Conservation (phyloP, 2,113 vertebrate genomes). For the Leptosomus discolor region DNA sequence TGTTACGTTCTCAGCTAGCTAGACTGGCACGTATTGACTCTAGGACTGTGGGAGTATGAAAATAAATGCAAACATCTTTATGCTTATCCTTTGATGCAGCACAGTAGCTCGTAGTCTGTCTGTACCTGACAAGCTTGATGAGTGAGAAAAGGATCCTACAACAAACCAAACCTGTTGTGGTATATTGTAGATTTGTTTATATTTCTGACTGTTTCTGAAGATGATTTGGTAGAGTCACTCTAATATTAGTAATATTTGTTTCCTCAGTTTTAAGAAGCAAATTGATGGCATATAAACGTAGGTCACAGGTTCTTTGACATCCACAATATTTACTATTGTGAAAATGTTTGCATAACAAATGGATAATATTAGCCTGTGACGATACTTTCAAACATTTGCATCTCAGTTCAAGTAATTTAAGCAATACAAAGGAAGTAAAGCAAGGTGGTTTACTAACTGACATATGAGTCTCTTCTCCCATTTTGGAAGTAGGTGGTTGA, state of each 20-base stretch:
- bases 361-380: background rate
- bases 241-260: background rate
- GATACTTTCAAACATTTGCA: background rate
- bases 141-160: background rate
- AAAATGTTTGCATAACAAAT: background rate
- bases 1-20: accelerated
- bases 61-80: background rate
- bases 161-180: background rate
- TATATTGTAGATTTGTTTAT: background rate
- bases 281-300: background rate
- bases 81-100: background rate
- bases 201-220: background rate
- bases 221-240: background rate
- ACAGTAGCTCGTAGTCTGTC: background rate
- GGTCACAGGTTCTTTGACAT: background rate
- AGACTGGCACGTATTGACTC: background rate
- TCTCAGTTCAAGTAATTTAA: background rate
- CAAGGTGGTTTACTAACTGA: background rate
- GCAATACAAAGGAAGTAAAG: background rate
- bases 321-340: background rate
- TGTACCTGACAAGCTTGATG: background rate
- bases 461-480: accelerated
- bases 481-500: background rate
- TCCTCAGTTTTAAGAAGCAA: background rate
- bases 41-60: background rate